Percentiles rank a stretch among this genome's conserved stretches.
These are phyloP conservation scores for Athrips mouffetella DNA, from an alignment of 2,888 invertebrate genomes.

Conservation along the genomic window DNA sequence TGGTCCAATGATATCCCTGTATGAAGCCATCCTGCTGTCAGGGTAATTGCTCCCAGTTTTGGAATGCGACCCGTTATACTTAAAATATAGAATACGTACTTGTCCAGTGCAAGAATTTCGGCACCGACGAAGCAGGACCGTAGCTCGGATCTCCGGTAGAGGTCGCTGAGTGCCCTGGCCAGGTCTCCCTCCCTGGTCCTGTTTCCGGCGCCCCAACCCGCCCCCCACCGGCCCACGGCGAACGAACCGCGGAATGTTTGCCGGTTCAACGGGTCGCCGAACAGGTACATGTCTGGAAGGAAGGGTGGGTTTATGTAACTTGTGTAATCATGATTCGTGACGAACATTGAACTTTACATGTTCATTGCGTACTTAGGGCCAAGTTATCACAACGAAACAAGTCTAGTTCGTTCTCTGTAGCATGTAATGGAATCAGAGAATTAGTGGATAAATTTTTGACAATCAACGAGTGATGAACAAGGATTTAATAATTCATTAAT, in stretches of 20 bases:
- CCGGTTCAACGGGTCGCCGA: constrained; percentile 85
- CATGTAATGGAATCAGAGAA: no score
- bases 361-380: neutral
- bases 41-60: no score
- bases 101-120: constrained; percentile 91
- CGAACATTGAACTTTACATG: neutral
- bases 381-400: no score
- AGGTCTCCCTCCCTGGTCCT: constrained; percentile 85
- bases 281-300: constrained; percentile 86
- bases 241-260: constrained; percentile 91
- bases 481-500: no score
- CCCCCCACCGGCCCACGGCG: constrained; percentile 84
- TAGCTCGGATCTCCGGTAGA: constrained; percentile 85
- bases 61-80: no score
- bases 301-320: neutral
- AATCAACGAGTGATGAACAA: no score
- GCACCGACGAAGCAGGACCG: constrained; percentile 86
- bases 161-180: constrained; percentile 84
- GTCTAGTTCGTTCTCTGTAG: no score
- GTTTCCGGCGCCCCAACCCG: constrained; percentile 83
- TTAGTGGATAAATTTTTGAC: no score
- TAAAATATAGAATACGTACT: constrained; percentile 74
- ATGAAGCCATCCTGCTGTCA: no score
- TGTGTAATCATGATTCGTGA: neutral
- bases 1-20: no score